These are phyloP conservation scores for Cybosia mesomella DNA, from an alignment of 2,888 invertebrate genomes.

Conservation along the genomic window DNA sequence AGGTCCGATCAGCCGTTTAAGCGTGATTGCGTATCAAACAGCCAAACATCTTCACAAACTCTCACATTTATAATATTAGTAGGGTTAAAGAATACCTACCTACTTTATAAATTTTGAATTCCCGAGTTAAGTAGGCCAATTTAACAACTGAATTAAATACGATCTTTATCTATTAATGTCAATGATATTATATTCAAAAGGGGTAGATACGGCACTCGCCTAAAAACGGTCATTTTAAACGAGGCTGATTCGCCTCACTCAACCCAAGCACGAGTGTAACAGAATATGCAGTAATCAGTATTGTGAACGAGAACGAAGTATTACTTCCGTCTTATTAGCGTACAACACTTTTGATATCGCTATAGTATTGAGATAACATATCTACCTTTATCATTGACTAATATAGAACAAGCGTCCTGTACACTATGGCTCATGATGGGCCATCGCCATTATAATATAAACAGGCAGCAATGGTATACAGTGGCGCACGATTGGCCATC, in stretches of 20 bases:
- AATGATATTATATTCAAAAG: background rate
- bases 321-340: too few relatives aligned
- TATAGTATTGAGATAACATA: too few relatives aligned
- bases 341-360: too few relatives aligned
- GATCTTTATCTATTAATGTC: background rate
- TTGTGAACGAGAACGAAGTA: too few relatives aligned
- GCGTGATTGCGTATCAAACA: too few relatives aligned
- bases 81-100: background rate
- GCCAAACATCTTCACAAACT: too few relatives aligned
- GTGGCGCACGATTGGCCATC: background rate
- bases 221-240: background rate
- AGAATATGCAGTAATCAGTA: background rate
- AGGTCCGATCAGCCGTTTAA: background rate
- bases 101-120: background rate
- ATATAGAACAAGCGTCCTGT: background rate
- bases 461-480: too few relatives aligned
- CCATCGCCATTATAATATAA: background rate
- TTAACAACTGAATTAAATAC: background rate
- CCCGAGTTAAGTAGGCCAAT: background rate
- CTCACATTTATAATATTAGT: background rate
- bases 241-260: background rate
- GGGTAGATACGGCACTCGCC: background rate
- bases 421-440: background rate
- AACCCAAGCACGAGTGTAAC: background rate
- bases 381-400: background rate